Conservation (phyloP, 2,797 vertebrate species). For the Coilia nasus region DNA sequence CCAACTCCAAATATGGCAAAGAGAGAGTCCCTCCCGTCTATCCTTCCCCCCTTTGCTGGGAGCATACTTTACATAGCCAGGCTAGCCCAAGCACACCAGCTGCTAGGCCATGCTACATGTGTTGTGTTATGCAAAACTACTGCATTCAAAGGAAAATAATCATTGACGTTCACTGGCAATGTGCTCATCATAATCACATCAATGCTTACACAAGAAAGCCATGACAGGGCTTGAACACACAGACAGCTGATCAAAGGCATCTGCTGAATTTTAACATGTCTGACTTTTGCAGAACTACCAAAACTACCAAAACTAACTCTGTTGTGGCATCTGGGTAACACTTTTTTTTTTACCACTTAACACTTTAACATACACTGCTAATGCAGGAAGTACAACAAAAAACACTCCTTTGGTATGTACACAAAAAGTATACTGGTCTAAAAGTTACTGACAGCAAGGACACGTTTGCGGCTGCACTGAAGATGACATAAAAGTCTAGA, state of each 20-base stretch:
- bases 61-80: not conserved
- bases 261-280: not conserved
- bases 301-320: not conserved
- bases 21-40: not conserved
- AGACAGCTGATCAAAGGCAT: not conserved
- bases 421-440: too few species aligned
- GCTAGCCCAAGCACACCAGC: not conserved
- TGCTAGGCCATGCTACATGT: not conserved
- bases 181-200: not conserved
- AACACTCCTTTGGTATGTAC: not conserved
- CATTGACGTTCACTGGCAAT: too few species aligned
- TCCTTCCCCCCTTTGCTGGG: too few species aligned
- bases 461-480: too few species aligned
- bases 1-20: slow-evolving; percentile 46
- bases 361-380: not conserved
- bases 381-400: not conserved
- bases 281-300: not conserved
- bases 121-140: not conserved
- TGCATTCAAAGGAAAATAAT: not conserved
- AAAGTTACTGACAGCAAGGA: too few species aligned
- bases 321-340: not conserved
- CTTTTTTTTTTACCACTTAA: not conserved
- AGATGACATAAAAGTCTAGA: too few species aligned
- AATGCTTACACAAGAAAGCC: not conserved
- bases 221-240: not conserved